These are phyloP conservation scores for Pandemis cinnamomeana DNA, from an alignment of 2,888 invertebrate species.

Conservation along the genomic window DNA sequence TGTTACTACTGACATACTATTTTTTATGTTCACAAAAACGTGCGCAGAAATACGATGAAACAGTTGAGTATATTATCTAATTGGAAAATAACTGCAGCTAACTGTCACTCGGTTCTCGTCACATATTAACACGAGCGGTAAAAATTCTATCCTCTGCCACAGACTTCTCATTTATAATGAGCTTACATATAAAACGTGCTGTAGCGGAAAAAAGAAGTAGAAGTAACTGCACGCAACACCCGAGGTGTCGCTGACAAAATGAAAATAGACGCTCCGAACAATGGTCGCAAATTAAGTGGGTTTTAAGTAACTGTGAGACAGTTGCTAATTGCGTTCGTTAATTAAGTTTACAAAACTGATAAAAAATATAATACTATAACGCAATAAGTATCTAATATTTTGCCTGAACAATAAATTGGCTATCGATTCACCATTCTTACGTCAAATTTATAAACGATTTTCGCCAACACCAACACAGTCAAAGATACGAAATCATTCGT, in stretches of 20 bases:
- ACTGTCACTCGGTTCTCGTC: conserved; percentile 48
- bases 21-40: too few species aligned
- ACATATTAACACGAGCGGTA: conserved; percentile 45
- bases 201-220: conserved; percentile 49
- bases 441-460: not conserved
- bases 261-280: conserved; percentile 40
- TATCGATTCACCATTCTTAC: too few species aligned
- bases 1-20: too few species aligned
- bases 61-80: conserved; percentile 24
- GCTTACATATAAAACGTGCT: conserved; percentile 51
- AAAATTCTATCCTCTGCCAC: conserved; percentile 41
- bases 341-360: conserved; percentile 41
- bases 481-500: not conserved
- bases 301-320: conserved; percentile 39
- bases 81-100: conserved; percentile 30
- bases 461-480: not conserved
- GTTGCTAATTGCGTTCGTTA: conserved; percentile 36
- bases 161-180: conserved; percentile 52
- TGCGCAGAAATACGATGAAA: not conserved
- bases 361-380: not conserved
- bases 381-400: not conserved
- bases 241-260: conserved; percentile 51
- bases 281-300: conserved; percentile 36
- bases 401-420: too few species aligned
- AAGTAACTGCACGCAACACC: conserved; percentile 51